A percentile compares a stretch with the other conserved stretches of the same genome.
phyloP scores from a whole-genome alignment of 2,113 vertebrate genomes.

The Martes martes region DNA sequence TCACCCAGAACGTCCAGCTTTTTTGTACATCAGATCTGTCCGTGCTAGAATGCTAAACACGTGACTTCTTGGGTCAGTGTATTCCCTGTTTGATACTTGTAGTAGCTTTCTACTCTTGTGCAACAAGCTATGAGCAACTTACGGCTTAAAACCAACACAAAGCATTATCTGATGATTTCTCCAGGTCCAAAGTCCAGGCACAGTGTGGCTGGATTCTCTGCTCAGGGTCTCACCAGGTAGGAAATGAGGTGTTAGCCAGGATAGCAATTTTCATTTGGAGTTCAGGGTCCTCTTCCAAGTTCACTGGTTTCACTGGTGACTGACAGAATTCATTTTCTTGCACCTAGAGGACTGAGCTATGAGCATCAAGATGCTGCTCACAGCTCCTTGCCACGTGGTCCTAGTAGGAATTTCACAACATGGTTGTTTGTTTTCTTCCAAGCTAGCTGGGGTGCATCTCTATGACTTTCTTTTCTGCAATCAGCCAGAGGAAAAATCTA shows the following conservation, averaged over 20 bases:
- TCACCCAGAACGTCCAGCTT: background rate
- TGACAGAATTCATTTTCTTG: background rate
- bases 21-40: too few relatives aligned
- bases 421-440: background rate
- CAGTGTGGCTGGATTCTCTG: background rate
- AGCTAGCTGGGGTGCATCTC: background rate
- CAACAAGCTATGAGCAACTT: background rate
- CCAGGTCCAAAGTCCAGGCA: background rate
- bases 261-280: background rate
- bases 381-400: background rate
- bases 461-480: background rate
- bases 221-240: background rate
- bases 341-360: too few relatives aligned
- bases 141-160: background rate
- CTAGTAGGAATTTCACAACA: background rate
- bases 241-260: background rate
- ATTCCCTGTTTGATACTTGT: background rate
- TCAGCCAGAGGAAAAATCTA: background rate
- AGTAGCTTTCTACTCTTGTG: background rate
- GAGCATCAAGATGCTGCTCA: background rate
- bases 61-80: background rate
- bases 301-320: background rate
- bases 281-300: background rate
- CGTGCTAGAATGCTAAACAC: too few relatives aligned
- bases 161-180: background rate